Percentiles rank a stretch among this genome's conserved stretches.
Conservation (phyloP, 2,888 invertebrate species). For the Balanococcus diminutus region DNA sequence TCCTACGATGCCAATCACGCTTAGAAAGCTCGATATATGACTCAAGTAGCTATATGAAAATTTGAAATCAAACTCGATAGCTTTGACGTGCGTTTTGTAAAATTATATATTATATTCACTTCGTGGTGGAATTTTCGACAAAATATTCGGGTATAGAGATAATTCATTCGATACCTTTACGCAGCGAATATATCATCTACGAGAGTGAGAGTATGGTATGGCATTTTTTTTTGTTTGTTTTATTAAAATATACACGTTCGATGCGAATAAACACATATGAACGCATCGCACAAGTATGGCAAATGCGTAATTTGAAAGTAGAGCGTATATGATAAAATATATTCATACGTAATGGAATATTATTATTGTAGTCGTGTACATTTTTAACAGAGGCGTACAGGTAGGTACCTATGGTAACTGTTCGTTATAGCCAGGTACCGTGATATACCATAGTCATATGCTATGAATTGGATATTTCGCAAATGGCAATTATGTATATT, state of each 20-base stretch:
- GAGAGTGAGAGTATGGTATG: no score
- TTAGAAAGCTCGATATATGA: neutral
- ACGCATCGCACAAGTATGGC: neutral
- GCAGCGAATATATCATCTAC: no score
- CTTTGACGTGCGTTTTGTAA: neutral
- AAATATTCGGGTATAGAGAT: no score
- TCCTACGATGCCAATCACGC: neutral
- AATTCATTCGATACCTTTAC: neutral
- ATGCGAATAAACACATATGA: no score
- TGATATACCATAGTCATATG: no score
- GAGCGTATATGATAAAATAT: neutral
- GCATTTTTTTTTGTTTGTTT: no score
- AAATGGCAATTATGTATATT: neutral
- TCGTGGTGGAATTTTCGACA: no score
- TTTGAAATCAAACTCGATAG: neutral
- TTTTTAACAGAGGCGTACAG: neutral
- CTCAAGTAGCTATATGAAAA: neutral
- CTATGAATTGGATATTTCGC: neutral
- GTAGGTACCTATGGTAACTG: neutral
- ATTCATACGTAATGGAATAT: conserved; percentile 9
- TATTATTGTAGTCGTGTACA: neutral
- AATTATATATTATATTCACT: no score
- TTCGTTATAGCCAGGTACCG: neutral
- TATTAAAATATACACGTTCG: no score
- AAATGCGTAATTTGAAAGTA: neutral